Base-by-base conservation (phyloP, 2,113 vertebrate species). In the Istiophorus platypterus region DNA sequence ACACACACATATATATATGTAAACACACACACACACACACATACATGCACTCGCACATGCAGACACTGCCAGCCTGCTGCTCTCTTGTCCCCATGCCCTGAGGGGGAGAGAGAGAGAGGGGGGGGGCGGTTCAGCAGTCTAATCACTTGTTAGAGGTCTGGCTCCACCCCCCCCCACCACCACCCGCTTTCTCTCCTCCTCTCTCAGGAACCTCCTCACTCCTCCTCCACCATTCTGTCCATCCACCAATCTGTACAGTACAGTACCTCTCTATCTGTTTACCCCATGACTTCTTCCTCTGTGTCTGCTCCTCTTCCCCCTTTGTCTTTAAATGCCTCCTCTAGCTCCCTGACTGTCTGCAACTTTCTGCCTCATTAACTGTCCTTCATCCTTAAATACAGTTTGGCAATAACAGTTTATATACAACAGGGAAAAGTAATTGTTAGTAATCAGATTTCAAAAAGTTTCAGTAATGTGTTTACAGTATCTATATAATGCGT, bases 131-230 rank as follows among this genome's bases (percentile, higher is more conserved):
- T 76, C 92, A n/a, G n/a, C 73, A 42, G 88, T 94, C 92, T 95
- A 96, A 95, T 96, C 93, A 95, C 94, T 95, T 94, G 94, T 95
- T 94, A 93, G 89, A 93, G 93, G 91, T 93, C 92, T 94, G 90
- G 85, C 83, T 86, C 66, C 45, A 69, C 81, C 92, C 88, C 89
- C 82, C 81, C n/a, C n/a, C n/a, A n/a, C n/a, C n/a, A n/a, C n/a
- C n/a, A n/a, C n/a, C n/a, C 79, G 75, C 83, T 81, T 81, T 67
- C 65, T 82, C 87, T 78, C 84, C 86, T 88, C 88, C 81, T 61
- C 85, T 86, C 59, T 47, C 65, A 80, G 52, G 67, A 81, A 80
- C 85, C 82, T 88, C 70, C 69, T 85, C 9, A 72, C 79, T 76
- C 86, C 79, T 81, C 79, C 78, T 83, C 80, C 80, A 80, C 42